Base-by-base conservation (phyloP, 2,797 vertebrate species). In the Pogoniulus pusillus region DNA sequence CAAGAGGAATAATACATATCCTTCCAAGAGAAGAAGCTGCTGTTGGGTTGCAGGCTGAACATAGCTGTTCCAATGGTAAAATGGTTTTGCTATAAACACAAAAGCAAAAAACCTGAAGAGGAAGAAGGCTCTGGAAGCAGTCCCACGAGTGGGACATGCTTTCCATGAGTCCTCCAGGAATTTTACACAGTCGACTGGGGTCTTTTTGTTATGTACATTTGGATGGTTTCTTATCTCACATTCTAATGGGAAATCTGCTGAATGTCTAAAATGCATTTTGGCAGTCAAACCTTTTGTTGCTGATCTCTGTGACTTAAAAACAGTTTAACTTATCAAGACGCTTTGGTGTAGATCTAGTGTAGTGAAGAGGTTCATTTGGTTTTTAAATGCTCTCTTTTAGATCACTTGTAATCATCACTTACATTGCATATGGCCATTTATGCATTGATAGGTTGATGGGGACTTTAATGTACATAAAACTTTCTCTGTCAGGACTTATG, bases 391-490 rank as follows among this genome's bases (percentile, higher is more conserved):
- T 91, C 93, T 93, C 71, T 91, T 93, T 82, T 62, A 65, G 89
- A 92, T 94, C 93, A 86, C 71, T 95, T 92, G 68, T 92, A 95
- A 94, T 95, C 93, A 92, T 82, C 89, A 57, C 89, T 95, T 91
- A 76, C 32, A 71, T 69, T 87, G 71, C 83, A 66, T 92, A 60
- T 22, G 71, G 71, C 85, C 85, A 82, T 90, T 95, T 95, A 84
- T 63, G 85, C 83, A 94, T 19, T 96, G 95, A 96, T 92, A 94
- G 91, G 91, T 96, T 95, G 94, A 95, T 92, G 92, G 81, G 87
- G 83, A 94, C 92, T 92, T 94, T 76, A 95, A 64, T 27, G 74
- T 71, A 90, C 83, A 90, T 95, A 93, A 95, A 95, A 95, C 89
- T 94, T 94, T 88, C 82, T 89, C 89, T 93, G 95, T 94, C 94